Base-by-base conservation (phyloP, 2,888 invertebrate species). In the Parnassius glacialis region DNA sequence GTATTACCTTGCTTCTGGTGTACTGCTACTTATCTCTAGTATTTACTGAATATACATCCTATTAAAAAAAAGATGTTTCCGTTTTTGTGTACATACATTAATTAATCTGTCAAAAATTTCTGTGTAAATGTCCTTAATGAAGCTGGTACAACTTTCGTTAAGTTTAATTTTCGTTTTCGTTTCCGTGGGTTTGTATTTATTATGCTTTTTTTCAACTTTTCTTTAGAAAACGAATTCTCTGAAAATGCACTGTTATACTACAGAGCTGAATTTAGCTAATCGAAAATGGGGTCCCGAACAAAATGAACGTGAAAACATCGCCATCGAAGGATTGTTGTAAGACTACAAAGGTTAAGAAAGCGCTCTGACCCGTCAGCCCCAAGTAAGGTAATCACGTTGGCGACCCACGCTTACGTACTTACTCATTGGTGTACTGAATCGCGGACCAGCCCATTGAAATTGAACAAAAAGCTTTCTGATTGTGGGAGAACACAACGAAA, bases 341-440 rank as follows among this genome's bases (percentile, higher is more conserved):
- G 34, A 34, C 34, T 34, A 34, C 11, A 43, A 43, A 43, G 66
- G 78, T 75, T 80, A 80, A 74, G 85, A 87, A 86, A 87, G 86
- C 76, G 68, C 74, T 66, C 70, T 65, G 66, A 71, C 72, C 67
- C 69, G 70, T 10, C 25, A 62, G 66, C 69, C 70, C 84, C 87
- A 77, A 73, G 82, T 77, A 87, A 73, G 78, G 79, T 66, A 69
- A 74, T 62, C 63, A 60, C 58, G 65, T 71, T 69, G 66, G 7
- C 44, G 13, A 12, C 74, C 74, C 66, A 72, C 77, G 65, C 68
- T 48, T 57, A 64, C 64, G 44, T 67, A 55, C 63, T 65, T 62
- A 62, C 58, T 57, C 60, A 65, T 59, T 62, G 45, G 57, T 61
- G 65, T 60, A 64, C 65, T 63, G 55, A 64, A 64, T 62, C 63